Evolutionary conservation across 2,113 vertebrate species (phyloP), one percentile per base, ranked within the genome.

Genomic region (Megalops atlanticus): DNA sequence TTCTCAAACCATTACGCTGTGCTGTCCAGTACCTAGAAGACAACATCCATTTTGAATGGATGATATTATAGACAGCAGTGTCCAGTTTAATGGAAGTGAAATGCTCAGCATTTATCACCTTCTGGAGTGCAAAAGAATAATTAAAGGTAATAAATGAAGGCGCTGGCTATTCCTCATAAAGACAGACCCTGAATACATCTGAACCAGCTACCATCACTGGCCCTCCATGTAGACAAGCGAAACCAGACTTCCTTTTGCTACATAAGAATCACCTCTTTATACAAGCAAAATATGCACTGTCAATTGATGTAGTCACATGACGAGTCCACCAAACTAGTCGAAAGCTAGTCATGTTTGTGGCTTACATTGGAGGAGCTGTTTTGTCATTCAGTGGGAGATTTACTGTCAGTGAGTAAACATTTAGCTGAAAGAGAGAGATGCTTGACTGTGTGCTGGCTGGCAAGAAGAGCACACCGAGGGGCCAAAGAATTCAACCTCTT

Each of bases 71-170:
- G 82, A 82, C 80, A 80, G 74, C 76, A 70, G 38, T 45, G 40
- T 68, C 54, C 71, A 43, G 77, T 80, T 83, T 85, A 87, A 87
- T 85, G 77, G 84, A 82, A 84, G 78, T 77, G n/a, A 74, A 69
- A 72, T 68, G 6, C 38, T 40, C 71, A 71, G 84, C 81, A 84
- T 85, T 80, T 80, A 84, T 87, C 85, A 85, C 77, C 79, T 74
- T 76, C 76, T 45, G 49, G 74, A 71, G 79, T 85, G 78, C 77
- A 87, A 87, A 84, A 84, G 47, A 83, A 84, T 52, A 85, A 88
- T 88, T 85, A 87, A 84, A 77, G 77, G 82, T 39, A 79, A 83
- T 70, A 41, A 52, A 77, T 45, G 72, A 70, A 78, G 54, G 74
- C 52, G 31, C 36, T 43, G 77, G 81, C 33, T 79, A 88, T 81